Conservation (phyloP, 1,140 invertebrate species). For the Drosophila melanica region DNA sequence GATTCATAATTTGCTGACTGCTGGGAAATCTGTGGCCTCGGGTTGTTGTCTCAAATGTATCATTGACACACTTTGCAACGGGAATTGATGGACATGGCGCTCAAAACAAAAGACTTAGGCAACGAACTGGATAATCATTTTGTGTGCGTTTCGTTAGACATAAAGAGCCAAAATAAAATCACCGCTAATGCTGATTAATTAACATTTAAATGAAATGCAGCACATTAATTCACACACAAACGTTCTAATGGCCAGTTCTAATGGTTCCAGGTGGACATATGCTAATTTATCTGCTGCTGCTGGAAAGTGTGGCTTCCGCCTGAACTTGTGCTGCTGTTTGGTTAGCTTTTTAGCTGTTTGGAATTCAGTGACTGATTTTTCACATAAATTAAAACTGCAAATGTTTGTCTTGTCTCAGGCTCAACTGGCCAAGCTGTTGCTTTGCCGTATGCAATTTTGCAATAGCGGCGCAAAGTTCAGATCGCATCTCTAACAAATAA, state of each 20-base stretch:
- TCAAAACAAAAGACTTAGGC: conserved; percentile 55
- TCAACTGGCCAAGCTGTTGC: not conserved
- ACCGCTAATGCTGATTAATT: conserved; percentile 30
- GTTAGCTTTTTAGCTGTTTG: conserved; percentile 11
- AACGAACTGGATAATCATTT: conserved; percentile 35
- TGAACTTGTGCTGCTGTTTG: conserved; percentile 28
- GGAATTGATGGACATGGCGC: conserved; percentile 29
- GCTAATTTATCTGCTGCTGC: conserved; percentile 23
- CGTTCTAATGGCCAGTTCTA: conserved; percentile 9
- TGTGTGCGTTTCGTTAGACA: not conserved
- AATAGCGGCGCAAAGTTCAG: conserved; percentile 64
- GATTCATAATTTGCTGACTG: conserved; percentile 30
- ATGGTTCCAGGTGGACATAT: conserved; percentile 23
- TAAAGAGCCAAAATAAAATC: conserved; percentile 18
- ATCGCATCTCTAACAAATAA: conserved; percentile 73
- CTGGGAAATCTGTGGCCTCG: conserved; percentile 34
- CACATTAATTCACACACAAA: conserved; percentile 32
- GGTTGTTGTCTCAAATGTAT: conserved; percentile 9
- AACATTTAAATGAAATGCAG: conserved; percentile 38
- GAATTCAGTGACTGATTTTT: conserved; percentile 47
- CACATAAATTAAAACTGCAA: conserved; percentile 72
- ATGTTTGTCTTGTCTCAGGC: conserved; percentile 50
- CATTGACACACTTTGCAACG: conserved; percentile 62
- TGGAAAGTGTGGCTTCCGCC: conserved; percentile 42
- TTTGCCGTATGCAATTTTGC: conserved; percentile 39